Percentiles rank a stretch among this genome's conserved stretches.
Conservation (phyloP, 1,140 invertebrate genomes). For the Bombus soroeensis region DNA sequence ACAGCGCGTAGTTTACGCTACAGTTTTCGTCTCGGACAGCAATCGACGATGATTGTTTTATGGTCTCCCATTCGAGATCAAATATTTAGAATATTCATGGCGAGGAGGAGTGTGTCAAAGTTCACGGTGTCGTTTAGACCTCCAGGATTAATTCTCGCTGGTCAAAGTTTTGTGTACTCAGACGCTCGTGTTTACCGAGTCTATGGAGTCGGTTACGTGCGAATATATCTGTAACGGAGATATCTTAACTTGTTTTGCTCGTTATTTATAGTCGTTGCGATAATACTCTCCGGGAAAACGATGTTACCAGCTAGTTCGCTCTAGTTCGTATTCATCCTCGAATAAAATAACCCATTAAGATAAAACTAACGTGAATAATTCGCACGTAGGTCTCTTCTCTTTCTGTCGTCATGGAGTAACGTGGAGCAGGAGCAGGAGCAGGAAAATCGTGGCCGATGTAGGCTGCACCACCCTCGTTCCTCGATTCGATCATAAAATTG, state of each 20-base stretch:
- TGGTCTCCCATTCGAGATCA: background rate
- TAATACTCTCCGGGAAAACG: background rate
- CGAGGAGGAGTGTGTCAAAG: background rate
- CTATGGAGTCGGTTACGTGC: background rate
- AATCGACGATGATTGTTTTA: slow-evolving; percentile 11
- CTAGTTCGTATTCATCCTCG: background rate
- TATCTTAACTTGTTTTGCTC: slow-evolving; percentile 1
- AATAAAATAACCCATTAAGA: background rate
- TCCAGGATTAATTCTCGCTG: slow-evolving; percentile 5
- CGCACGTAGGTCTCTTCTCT: too few relatives aligned
- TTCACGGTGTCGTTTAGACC: background rate
- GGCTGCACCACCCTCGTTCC: slow-evolving; percentile 53
- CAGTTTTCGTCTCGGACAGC: background rate
- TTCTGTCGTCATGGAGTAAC: too few relatives aligned
- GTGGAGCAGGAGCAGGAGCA: slow-evolving; percentile 30
- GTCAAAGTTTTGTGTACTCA: slow-evolving; percentile 31
- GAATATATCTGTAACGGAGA: background rate
- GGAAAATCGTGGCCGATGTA: slow-evolving; percentile 72
- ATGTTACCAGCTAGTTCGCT: background rate
- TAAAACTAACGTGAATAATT: background rate
- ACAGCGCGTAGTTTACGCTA: background rate
- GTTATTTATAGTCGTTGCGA: slow-evolving; percentile 4
- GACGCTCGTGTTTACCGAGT: background rate
- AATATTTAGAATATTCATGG: slow-evolving; percentile 37
- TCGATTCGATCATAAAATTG: slow-evolving; percentile 74